Base-by-base conservation (phyloP, 1,140 invertebrate species). In the Temnothorax longispinosus region DNA sequence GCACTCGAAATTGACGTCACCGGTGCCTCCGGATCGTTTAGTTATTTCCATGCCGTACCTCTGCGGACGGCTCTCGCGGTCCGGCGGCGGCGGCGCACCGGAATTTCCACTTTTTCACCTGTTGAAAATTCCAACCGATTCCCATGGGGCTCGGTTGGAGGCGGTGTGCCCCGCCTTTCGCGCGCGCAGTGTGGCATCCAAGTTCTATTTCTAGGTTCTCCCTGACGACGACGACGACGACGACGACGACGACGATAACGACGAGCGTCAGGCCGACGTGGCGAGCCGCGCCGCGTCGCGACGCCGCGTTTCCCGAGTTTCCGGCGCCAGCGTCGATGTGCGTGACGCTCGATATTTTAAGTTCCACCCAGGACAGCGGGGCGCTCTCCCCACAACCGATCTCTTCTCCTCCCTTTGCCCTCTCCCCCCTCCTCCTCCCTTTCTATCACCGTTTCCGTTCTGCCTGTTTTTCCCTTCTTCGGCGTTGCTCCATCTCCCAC, bases 301-400 rank as follows among this genome's bases (percentile, higher is more conserved):
- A 74, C 56, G 54, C 38, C 80, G 65, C 52, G 80, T 82, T 87
- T 81, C 65, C 77, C 77, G 77, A 72, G 65, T 87, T 84, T 78
- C 67, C 86, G 86, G 78, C 86, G 86, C 86, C 80, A 87, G 65
- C 67, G 58, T 86, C 84, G 75, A 75, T 87, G 77, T 72, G 80
- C 86, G 50, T 80, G 62, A 78, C 76, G 86, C 80, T 87, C 86
- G 86, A 87, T 87, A 87, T 87, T 87, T 87, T 87, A 87, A 86
- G 72, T 78, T 65, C 62, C 54, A 58, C 52, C 67, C 81, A 41
- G 50, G 50, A 69, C 35, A 64, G 35, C 50, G 35, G 32, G 27
- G 54, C 50, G 47, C 60, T 65, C 82, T 85, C 71, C 74, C 60
- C 71, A 13, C 32, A 21, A 10, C 15, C 32, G 71, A 64, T 13